phyloP scores from a whole-genome alignment of 2,113 vertebrate genomes.

The Caranx ignobilis region DNA sequence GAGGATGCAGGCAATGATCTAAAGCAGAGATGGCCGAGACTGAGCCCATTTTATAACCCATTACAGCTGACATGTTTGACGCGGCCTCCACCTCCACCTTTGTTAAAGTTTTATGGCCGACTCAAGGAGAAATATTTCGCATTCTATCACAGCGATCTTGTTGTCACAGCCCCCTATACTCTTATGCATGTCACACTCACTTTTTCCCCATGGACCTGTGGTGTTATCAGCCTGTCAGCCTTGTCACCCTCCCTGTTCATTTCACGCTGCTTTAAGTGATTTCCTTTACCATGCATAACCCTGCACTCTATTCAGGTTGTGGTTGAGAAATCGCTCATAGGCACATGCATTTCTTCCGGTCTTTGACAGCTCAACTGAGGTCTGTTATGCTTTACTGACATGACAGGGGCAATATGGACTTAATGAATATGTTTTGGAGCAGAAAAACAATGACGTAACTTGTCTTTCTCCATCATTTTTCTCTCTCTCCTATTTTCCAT shows the following conservation, averaged over 20 bases:
- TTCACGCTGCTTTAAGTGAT: constrained; percentile 47
- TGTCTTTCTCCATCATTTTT: constrained; percentile 20
- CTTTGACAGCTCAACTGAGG: not conserved
- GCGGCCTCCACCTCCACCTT: constrained; percentile 38
- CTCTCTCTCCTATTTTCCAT: constrained; percentile 33
- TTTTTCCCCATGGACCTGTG: constrained; percentile 10
- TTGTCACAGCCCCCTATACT: constrained; percentile 1
- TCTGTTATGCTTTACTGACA: constrained; percentile 5
- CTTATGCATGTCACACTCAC: constrained; percentile 23
- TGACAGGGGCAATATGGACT: constrained; percentile 1
- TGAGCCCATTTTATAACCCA: constrained; percentile 63
- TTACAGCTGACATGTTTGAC: constrained; percentile 50
- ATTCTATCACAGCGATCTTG: constrained; percentile 43
- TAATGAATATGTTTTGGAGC: constrained; percentile 14
- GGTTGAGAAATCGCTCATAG: constrained; percentile 25
- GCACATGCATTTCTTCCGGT: not conserved
- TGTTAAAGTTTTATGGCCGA: constrained; percentile 53
- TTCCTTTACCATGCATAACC: constrained; percentile 33
- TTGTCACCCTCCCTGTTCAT: constrained; percentile 14
- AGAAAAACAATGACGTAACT: constrained; percentile 4
- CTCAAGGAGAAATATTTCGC: constrained; percentile 53
- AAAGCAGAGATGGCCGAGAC: constrained; percentile 14
- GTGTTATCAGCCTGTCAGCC: constrained; percentile 47
- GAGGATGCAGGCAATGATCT: constrained; percentile 48
- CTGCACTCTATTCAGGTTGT: constrained; percentile 20